phyloP scores from a whole-genome alignment of 2,113 vertebrate species.

The Aramus guarauna region DNA sequence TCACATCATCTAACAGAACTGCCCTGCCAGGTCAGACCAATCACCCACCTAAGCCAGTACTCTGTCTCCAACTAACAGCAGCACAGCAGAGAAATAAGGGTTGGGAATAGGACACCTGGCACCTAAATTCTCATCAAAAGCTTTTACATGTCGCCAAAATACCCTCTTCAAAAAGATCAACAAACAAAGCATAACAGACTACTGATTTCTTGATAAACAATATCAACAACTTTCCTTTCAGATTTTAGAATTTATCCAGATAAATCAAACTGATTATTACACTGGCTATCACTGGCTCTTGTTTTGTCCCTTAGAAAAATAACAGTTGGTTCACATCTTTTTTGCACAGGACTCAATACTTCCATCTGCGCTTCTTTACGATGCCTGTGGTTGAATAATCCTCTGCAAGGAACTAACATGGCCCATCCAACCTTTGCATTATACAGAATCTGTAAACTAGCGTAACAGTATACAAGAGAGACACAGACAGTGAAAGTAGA shows the following conservation, averaged over 20 bases:
- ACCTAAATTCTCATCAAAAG: neutral
- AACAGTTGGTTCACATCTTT: neutral
- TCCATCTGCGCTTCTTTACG: neutral
- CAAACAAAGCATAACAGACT: neutral
- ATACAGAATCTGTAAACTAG: neutral
- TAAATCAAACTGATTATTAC: neutral
- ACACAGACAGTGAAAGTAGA: rapidly evolving
- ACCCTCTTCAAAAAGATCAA: neutral
- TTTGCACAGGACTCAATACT: neutral
- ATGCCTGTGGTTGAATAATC: neutral
- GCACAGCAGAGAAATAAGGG: neutral
- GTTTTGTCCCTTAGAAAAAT: neutral
- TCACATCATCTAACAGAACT: neutral
- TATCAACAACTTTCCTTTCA: neutral
- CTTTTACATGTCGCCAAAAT: neutral
- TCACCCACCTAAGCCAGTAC: neutral
- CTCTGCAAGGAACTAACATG: neutral
- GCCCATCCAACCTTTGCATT: neutral
- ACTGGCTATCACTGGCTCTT: neutral
- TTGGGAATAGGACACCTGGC: neutral
- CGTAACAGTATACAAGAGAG: neutral
- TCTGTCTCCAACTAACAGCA: neutral
- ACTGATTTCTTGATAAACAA: neutral
- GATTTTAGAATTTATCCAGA: neutral
- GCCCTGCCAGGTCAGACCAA: neutral